Evolutionary conservation across 2,888 invertebrate genomes (phyloP), one percentile per base, ranked within the genome.

Genomic region (Ichneumoninae sp.): DNA sequence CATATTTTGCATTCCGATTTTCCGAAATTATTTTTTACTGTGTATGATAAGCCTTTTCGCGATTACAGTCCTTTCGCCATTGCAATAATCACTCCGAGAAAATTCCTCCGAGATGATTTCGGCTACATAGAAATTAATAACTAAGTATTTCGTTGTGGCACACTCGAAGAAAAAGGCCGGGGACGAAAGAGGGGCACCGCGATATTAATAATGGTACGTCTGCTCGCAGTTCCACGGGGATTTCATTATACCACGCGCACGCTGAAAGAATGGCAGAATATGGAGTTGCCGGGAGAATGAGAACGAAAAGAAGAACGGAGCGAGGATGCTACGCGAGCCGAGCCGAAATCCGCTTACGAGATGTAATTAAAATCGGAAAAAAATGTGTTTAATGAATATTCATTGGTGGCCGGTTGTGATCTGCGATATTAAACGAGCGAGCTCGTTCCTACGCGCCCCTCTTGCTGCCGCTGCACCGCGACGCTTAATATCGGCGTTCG

Each of bases 361-460:
- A 92, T 92, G 93, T 93, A 93, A 93, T 93, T 93, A 93, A 93
- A 93, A 92, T 92, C 91, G 91, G 30, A 90, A 92, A 92, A 81
- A 92, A 92, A 92, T 91, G 91, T 92, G 90, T 92, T 92, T 91
- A 91, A 92, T 92, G 92, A 92, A 92, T 92, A 92, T 92, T 92
- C 92, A 86, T 87, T 86, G 78, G 68, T 85, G 54, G 76, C 75
- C 74, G 75, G 57, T 85, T 71, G 79, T 71, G 85, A 85, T 82
- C 79, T 82, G 79, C 85, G 71, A 85, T 85, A 85, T 85, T 85
- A 82, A 85, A 82, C 75, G 82, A 74, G 76, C 84, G 19, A 65
- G 66, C 66, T 60, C 26, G 30, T 81, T 83, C 80, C 50, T 78
- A 22, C 66, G 10, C 60, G 52, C 60, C 75, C 47, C 63, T 52